A percentile compares a stretch with the other conserved stretches of the same genome.
phyloP scores from a whole-genome alignment of 2,888 invertebrate genomes.

The Drosophila sordidapex region DNA sequence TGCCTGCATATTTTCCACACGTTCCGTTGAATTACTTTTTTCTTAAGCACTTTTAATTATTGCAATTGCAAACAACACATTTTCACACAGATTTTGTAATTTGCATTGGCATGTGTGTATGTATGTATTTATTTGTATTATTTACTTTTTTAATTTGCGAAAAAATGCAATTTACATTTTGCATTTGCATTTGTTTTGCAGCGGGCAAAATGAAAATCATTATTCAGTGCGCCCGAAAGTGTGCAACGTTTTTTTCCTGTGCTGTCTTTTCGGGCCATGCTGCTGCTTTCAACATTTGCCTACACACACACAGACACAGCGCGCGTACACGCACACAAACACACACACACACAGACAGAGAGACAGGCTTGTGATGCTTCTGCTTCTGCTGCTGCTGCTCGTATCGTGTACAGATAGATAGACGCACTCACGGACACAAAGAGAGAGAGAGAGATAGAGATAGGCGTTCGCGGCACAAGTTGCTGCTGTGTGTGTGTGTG shows the following conservation, averaged over 20 bases:
- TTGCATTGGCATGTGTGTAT: constrained; percentile 9
- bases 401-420: constrained; percentile 14
- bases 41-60: constrained; percentile 56
- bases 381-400: constrained; percentile 7
- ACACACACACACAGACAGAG: not conserved
- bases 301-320: constrained; percentile 38
- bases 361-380: constrained; percentile 19
- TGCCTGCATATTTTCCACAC: constrained; percentile 50
- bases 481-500: constrained; percentile 13
- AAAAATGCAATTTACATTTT: constrained; percentile 54
- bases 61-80: constrained; percentile 16
- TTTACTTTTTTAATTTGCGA: constrained; percentile 2
- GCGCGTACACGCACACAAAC: constrained; percentile 25
- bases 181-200: constrained; percentile 46
- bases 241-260: constrained; percentile 65
- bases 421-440: constrained; percentile 41
- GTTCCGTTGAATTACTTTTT: constrained; percentile 32
- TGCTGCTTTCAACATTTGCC: constrained; percentile 75
- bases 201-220: constrained; percentile 70
- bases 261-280: constrained; percentile 77
- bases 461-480: constrained; percentile 65
- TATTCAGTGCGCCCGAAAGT: constrained; percentile 73
- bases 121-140: constrained; percentile 2
- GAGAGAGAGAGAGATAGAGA: constrained; percentile 48
- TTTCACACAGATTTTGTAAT: constrained; percentile 20